Conservation (phyloP, 2,113 vertebrate species). For the Myrmecobius fasciatus region DNA sequence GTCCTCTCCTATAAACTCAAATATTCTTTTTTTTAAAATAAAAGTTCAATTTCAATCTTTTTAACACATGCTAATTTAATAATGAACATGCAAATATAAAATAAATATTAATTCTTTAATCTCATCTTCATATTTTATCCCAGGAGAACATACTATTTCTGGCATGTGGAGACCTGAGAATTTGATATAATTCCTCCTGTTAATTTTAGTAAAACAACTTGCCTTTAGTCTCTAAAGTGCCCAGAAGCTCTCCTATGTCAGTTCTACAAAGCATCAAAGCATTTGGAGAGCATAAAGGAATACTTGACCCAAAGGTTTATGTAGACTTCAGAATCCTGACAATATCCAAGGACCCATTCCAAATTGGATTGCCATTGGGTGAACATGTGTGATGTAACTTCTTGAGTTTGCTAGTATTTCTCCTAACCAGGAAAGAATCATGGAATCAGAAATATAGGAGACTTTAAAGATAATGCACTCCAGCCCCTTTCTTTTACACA, state of each 20-base stretch:
- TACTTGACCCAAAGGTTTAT: constrained; percentile 4
- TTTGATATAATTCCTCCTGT: constrained; percentile 66
- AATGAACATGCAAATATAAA: background rate
- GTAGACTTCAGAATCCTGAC: constrained; percentile 35
- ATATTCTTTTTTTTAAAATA: background rate
- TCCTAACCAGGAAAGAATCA: background rate
- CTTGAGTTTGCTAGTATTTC: constrained; percentile 43
- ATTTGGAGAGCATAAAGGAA: constrained; percentile 9
- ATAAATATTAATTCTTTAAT: constrained; percentile 9
- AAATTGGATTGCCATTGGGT: background rate
- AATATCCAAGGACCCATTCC: background rate
- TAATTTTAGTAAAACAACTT: constrained; percentile 64
- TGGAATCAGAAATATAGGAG: background rate
- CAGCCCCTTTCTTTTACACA: background rate
- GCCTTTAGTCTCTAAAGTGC: constrained; percentile 23
- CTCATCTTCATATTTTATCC: constrained; percentile 45
- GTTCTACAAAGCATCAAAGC: constrained; percentile 40
- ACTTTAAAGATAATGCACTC: background rate
- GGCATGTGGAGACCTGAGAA: constrained; percentile 36
- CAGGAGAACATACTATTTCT: background rate
- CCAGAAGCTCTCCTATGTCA: constrained; percentile 44
- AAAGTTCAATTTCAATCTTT: background rate
- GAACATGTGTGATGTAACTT: constrained; percentile 3
- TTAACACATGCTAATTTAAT: background rate
- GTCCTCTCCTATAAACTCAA: background rate